These are phyloP conservation scores for Carduelis carduelis DNA, from an alignment of 2,797 vertebrate species.

Conservation along the genomic window DNA sequence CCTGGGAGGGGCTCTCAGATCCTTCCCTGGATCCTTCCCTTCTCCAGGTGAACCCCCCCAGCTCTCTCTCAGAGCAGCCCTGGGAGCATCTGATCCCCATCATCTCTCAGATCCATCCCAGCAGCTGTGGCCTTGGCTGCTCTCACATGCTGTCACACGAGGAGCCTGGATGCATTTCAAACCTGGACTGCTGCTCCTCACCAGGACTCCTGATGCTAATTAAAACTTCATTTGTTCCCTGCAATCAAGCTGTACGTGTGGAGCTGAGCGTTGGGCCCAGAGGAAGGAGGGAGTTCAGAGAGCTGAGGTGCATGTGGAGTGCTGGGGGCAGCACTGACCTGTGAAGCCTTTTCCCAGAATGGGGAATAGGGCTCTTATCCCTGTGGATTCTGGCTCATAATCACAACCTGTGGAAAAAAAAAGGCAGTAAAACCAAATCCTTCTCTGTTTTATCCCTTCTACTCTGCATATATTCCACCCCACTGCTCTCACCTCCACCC, in stretches of 20 bases:
- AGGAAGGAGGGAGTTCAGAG: neutral
- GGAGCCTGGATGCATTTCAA: neutral
- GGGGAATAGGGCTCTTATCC: neutral
- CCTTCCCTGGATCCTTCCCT: rapidly evolving
- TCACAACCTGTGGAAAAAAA: neutral
- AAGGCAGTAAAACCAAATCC: neutral
- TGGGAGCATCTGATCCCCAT: neutral
- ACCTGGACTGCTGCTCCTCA: neutral
- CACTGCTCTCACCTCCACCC: neutral
- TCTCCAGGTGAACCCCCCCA: neutral
- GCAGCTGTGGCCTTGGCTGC: neutral
- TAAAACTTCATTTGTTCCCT: neutral
- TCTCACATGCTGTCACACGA: neutral
- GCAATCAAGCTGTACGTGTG: neutral
- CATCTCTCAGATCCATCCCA: neutral
- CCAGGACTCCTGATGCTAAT: neutral
- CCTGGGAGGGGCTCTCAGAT: rapidly evolving
- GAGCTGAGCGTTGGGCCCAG: neutral
- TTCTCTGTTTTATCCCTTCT: neutral
- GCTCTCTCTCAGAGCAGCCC: neutral
- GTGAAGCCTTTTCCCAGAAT: neutral
- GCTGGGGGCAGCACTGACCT: neutral
- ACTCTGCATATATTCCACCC: neutral
- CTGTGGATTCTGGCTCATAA: neutral
- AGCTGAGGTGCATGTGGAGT: neutral